Evolutionary conservation across 1,140 invertebrate species (phyloP).

Genomic region (Intoshia linei): DNA sequence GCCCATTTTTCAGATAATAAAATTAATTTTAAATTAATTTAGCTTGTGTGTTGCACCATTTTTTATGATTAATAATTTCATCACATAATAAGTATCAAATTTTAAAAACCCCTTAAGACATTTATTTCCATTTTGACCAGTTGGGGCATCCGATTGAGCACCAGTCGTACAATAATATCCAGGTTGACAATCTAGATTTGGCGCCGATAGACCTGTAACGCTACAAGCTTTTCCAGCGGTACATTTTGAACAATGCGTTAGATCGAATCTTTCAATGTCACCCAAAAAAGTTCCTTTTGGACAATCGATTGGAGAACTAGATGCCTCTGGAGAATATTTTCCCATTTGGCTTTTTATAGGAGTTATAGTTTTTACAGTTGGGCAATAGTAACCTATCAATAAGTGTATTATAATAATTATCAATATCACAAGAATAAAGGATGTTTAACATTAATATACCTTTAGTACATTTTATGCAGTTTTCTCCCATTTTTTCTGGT

Average conservation of each 20-base stretch:
- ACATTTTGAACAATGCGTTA: conserved; percentile 12
- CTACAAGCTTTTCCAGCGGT: conserved; percentile 14
- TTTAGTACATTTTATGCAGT: too few relatives aligned
- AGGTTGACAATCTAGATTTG: conserved; percentile 9
- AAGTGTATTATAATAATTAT: too few relatives aligned
- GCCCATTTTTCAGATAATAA: too few relatives aligned
- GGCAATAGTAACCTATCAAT: conserved; percentile 18
- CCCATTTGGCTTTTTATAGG: conserved; percentile 13
- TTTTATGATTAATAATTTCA: too few relatives aligned
- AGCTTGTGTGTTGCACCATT: too few relatives aligned
- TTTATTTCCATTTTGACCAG: conserved; percentile 4
- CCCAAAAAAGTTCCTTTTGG: conserved; percentile 12
- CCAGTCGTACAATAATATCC: conserved; percentile 10
- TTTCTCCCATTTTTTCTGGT: too few relatives aligned
- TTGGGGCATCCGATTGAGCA: conserved; percentile 10
- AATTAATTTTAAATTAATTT: too few relatives aligned
- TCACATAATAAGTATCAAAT: too few relatives aligned
- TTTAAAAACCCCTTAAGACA: neutral
- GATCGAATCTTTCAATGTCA: conserved; percentile 10
- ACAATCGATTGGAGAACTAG: conserved; percentile 13
- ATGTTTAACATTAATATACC: too few relatives aligned
- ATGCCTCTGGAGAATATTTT: conserved; percentile 13
- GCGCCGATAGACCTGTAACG: conserved; percentile 8
- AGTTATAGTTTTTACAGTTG: conserved; percentile 11
- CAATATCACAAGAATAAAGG: too few relatives aligned